Percentiles rank a stretch among this genome's conserved stretches.
These are phyloP conservation scores for Standfussiana lucernea DNA, from an alignment of 2,888 invertebrate genomes.

Conservation along the genomic window DNA sequence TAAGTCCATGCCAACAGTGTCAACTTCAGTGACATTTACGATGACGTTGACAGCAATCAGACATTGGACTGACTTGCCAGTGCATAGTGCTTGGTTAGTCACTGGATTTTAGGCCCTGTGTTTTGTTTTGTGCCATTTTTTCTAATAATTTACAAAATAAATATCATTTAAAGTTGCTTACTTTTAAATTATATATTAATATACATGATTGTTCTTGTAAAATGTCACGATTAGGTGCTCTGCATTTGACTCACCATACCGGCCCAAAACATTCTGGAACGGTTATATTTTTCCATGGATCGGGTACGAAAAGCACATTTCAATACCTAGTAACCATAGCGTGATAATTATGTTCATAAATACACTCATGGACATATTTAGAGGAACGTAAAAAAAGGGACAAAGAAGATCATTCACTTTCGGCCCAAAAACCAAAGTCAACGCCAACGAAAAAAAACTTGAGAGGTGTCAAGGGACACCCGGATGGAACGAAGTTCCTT, in stretches of 20 bases:
- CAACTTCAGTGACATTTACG: not conserved
- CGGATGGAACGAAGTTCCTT: no score
- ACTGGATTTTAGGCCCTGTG: not conserved
- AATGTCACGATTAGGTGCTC: conserved; percentile 78
- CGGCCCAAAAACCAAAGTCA: no score
- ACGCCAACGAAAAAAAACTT: no score
- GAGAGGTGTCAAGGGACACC: no score
- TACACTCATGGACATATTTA: not conserved
- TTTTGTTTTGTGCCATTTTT: not conserved
- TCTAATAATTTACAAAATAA: no score
- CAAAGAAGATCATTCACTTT: no score
- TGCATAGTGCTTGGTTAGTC: no score
- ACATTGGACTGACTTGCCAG: no score
- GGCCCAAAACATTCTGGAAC: conserved; percentile 90
- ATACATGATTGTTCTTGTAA: not conserved
- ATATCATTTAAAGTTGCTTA: no score
- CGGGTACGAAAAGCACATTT: conserved; percentile 85
- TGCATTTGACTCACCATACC: conserved; percentile 85
- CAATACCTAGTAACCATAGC: conserved; percentile 1
- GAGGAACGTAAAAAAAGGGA: not conserved
- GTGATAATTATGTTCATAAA: not conserved
- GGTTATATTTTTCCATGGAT: conserved; percentile 93
- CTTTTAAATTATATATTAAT: not conserved
- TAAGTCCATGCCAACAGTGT: not conserved
- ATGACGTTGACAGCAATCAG: not conserved